phyloP scores from a whole-genome alignment of 2,113 vertebrate genomes.

The Nibea albiflora region DNA sequence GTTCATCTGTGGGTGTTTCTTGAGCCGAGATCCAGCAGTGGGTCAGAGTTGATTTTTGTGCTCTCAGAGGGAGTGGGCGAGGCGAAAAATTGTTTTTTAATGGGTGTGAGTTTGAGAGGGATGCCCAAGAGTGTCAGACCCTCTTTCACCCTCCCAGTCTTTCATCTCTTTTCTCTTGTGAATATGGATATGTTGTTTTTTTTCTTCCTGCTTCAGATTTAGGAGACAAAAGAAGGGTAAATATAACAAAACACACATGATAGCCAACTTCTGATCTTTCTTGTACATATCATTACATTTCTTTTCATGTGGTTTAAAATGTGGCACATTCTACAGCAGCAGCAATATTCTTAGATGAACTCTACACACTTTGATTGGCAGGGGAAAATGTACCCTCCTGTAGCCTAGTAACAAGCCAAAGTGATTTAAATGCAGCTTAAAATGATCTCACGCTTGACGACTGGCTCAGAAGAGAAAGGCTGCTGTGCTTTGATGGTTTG shows the following conservation, averaged over 20 bases:
- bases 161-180: conserved; percentile 26
- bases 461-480: conserved; percentile 15
- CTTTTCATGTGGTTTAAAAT: background rate
- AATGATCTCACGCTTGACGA: conserved; percentile 29
- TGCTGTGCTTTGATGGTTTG: conserved; percentile 7
- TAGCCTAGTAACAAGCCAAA: conserved; percentile 67
- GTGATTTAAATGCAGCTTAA: conserved; percentile 52
- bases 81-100: conserved; percentile 53
- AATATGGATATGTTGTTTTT: background rate
- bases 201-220: background rate
- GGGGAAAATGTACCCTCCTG: conserved; percentile 45
- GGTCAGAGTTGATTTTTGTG: conserved; percentile 60
- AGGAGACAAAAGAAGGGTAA: background rate
- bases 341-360: conserved; percentile 23
- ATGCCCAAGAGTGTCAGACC: conserved; percentile 4
- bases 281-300: background rate
- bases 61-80: conserved; percentile 60
- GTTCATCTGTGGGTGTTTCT: conserved; percentile 67
- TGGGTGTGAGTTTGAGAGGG: conserved; percentile 47
- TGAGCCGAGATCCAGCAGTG: conserved; percentile 43
- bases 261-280: background rate
- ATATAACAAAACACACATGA: conserved; percentile 7
- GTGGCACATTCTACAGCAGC: conserved; percentile 1
- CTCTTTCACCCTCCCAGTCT: conserved; percentile 9
- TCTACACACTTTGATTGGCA: conserved; percentile 38